A percentile compares a stretch with the other conserved stretches of the same genome.
Conservation (phyloP, 2,797 vertebrate species). For the Lacerta viridis region DNA sequence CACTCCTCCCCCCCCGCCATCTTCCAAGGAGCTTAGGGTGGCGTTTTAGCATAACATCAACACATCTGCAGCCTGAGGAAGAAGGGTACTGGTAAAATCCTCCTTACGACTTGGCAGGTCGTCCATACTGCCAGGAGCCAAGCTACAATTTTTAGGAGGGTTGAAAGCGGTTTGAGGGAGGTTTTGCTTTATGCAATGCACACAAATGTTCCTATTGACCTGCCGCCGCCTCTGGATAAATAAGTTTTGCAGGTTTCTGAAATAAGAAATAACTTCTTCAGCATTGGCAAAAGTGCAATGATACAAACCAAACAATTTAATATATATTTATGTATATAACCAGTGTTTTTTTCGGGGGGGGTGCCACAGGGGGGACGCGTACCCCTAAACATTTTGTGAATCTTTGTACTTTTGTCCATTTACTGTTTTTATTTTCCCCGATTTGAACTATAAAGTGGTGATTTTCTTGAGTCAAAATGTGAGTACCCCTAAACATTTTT, state of each 20-base stretch:
- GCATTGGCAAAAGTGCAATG: not conserved
- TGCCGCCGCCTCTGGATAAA: not conserved
- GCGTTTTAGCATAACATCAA: not conserved
- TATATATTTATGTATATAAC: too few relatives aligned
- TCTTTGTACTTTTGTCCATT: too few relatives aligned
- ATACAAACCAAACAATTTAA: not conserved
- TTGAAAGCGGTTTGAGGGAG: not conserved
- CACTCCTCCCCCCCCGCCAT: not conserved
- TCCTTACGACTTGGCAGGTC: not conserved
- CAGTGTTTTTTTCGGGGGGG: too few relatives aligned
- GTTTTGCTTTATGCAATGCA: not conserved
- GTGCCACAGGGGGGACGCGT: too few relatives aligned
- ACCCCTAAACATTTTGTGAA: too few relatives aligned
- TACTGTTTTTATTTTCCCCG: too few relatives aligned
- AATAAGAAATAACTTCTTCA: constrained; percentile 9
- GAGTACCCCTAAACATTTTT: too few relatives aligned
- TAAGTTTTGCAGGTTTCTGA: not conserved
- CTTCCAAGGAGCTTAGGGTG: not conserved
- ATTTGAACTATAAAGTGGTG: too few relatives aligned
- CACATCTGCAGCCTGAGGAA: not conserved
- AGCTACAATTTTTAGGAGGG: not conserved
- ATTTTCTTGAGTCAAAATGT: too few relatives aligned
- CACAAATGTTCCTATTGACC: not conserved
- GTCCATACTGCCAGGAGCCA: not conserved
- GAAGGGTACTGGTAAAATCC: not conserved